Conservation (phyloP, 2,888 invertebrate genomes). For the Coenonympha glycerion region DNA sequence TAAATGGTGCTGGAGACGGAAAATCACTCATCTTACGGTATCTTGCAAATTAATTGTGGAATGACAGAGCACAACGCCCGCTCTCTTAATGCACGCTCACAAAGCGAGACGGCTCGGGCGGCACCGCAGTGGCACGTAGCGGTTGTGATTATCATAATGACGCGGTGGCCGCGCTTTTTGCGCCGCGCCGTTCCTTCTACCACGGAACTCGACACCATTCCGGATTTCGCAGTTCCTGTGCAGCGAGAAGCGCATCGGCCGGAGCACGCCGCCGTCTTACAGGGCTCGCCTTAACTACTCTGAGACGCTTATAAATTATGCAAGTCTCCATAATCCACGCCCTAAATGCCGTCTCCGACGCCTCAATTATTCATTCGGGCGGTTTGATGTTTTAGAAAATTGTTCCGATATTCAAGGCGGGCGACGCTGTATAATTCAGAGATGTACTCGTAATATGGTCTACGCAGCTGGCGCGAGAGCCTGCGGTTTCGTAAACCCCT, state of each 20-base stretch:
- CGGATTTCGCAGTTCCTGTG: slow-evolving; percentile 32
- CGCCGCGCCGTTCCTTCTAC: slow-evolving; percentile 60
- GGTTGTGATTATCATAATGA: slow-evolving; percentile 75
- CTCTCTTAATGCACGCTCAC: slow-evolving; percentile 71
- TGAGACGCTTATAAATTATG: slow-evolving; percentile 71
- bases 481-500: slow-evolving; percentile 4
- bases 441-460: slow-evolving; percentile 47
- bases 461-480: slow-evolving; percentile 41
- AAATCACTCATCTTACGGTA: slow-evolving; percentile 45
- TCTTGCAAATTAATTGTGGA: slow-evolving; percentile 69
- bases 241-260: slow-evolving; percentile 26
- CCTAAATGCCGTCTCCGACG: slow-evolving; percentile 70
- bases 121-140: slow-evolving; percentile 61
- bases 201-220: slow-evolving; percentile 63
- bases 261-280: slow-evolving; percentile 35
- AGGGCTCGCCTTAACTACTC: slow-evolving; percentile 54
- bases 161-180: slow-evolving; percentile 72
- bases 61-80: slow-evolving; percentile 69
- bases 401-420: slow-evolving; percentile 65
- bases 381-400: slow-evolving; percentile 75
- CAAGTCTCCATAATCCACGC: slow-evolving; percentile 72
- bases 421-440: slow-evolving; percentile 63
- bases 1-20: slow-evolving; percentile 23
- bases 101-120: slow-evolving; percentile 71
- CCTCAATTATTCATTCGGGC: slow-evolving; percentile 72